phyloP scores from a whole-genome alignment of 2,888 invertebrate species.

The Chaitophorus viminalis region DNA sequence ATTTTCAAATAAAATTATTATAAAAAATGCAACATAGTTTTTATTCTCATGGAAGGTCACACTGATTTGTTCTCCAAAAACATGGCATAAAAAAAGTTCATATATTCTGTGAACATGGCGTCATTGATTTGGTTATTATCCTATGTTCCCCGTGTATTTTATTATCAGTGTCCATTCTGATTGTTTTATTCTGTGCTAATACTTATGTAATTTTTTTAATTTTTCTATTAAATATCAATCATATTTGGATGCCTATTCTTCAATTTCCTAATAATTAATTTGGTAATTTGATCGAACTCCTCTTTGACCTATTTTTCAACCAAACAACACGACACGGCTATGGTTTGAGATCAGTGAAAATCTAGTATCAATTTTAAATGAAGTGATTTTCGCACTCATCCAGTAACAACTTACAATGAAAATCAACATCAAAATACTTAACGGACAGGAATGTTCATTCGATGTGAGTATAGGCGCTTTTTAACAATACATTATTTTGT shows the following conservation, averaged over 20 bases:
- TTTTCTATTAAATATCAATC: neutral
- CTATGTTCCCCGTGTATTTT: too few species aligned
- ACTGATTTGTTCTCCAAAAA: too few species aligned
- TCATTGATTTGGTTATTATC: too few species aligned
- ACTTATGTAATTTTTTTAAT: too few species aligned
- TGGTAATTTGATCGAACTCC: neutral
- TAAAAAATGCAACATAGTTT: too few species aligned
- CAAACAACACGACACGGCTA: neutral
- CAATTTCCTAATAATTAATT: neutral
- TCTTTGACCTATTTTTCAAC: neutral
- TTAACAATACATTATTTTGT: constrained; percentile 53
- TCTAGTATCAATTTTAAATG: constrained; percentile 19
- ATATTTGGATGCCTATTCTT: neutral
- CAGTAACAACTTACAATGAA: constrained; percentile 64
- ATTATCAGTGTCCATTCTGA: too few species aligned
- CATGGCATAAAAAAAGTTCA: too few species aligned
- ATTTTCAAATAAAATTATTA: too few species aligned
- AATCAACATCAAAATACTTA: constrained; percentile 64
- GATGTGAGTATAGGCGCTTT: constrained; percentile 63
- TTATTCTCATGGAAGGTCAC: too few species aligned
- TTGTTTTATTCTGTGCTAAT: too few species aligned
- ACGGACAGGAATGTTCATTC: constrained; percentile 64
- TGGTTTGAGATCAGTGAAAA: neutral
- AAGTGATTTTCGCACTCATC: neutral
- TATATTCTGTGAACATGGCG: too few species aligned